These are phyloP conservation scores for Sarcophaga caerulescens DNA, from an alignment of 2,888 invertebrate genomes.

Conservation along the genomic window DNA sequence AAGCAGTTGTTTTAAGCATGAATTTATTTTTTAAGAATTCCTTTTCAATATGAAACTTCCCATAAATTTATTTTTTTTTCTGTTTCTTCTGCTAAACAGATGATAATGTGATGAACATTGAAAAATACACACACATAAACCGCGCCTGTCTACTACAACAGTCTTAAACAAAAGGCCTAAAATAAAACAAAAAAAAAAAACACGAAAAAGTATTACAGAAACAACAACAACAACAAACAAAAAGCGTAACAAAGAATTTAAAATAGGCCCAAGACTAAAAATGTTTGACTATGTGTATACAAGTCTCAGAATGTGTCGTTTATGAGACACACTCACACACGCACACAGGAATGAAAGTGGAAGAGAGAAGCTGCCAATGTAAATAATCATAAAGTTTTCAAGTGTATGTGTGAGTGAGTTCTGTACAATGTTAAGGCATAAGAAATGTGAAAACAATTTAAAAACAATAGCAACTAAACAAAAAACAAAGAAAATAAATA, in stretches of 20 bases:
- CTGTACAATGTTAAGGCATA: neutral
- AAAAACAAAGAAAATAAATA: neutral
- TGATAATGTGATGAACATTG: conserved; percentile 5
- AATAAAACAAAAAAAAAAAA: neutral
- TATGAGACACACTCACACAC: neutral
- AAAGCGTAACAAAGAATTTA: neutral
- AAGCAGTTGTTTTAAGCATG: neutral
- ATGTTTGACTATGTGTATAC: too few species aligned
- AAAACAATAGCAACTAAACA: neutral
- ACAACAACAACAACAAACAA: conserved; percentile 14
- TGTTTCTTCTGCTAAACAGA: neutral
- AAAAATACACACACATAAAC: conserved; percentile 44
- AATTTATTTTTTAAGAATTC: neutral
- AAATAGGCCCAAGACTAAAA: too few species aligned
- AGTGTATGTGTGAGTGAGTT: neutral
- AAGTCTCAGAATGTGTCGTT: neutral
- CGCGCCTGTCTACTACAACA: conserved; percentile 50
- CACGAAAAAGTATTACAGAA: conserved; percentile 20
- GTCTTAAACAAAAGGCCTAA: conserved; percentile 14
- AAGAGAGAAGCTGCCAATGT: neutral
- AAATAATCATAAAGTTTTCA: neutral
- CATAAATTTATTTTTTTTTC: neutral
- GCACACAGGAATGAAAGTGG: too few species aligned
- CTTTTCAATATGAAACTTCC: neutral
- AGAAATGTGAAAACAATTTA: neutral